These are phyloP conservation scores for Chelidonichthys spinosus DNA, from an alignment of 2,797 vertebrate genomes.

Conservation along the genomic window DNA sequence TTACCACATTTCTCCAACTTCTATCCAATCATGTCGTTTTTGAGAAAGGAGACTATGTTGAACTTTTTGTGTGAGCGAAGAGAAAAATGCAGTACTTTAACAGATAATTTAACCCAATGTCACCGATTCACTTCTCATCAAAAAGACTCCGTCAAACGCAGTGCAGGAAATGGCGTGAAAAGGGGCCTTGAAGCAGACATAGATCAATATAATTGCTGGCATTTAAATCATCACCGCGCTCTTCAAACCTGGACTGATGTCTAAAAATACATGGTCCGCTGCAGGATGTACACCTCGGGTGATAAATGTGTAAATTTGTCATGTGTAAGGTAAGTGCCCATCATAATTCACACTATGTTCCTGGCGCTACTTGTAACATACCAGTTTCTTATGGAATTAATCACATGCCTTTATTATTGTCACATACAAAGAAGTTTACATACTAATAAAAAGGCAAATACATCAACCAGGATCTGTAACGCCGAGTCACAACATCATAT, in stretches of 20 bases:
- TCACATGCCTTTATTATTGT: no score
- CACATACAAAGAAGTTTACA: not conserved
- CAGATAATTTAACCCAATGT: constrained; percentile 16
- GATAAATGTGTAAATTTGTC: constrained; percentile 28
- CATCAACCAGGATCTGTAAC: not conserved
- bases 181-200: constrained; percentile 58
- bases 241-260: constrained; percentile 29
- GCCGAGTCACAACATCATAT: not conserved
- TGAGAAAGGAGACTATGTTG: constrained; percentile 15
- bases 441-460: not conserved
- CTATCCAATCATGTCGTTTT: constrained; percentile 9
- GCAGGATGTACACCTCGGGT: constrained; percentile 15
- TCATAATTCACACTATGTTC: constrained; percentile 24
- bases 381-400: not conserved
- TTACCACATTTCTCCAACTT: constrained; percentile 20
- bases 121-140: constrained; percentile 36
- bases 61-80: not conserved
- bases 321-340: constrained; percentile 10
- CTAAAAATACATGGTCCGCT: constrained; percentile 17
- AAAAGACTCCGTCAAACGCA: constrained; percentile 56
- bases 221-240: constrained; percentile 65
- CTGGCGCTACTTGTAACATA: constrained; percentile 4
- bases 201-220: constrained; percentile 62
- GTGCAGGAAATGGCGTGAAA: constrained; percentile 63
- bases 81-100: constrained; percentile 18